phyloP scores from a whole-genome alignment of 2,888 invertebrate genomes.

The Disparrhopalites patrizii region DNA sequence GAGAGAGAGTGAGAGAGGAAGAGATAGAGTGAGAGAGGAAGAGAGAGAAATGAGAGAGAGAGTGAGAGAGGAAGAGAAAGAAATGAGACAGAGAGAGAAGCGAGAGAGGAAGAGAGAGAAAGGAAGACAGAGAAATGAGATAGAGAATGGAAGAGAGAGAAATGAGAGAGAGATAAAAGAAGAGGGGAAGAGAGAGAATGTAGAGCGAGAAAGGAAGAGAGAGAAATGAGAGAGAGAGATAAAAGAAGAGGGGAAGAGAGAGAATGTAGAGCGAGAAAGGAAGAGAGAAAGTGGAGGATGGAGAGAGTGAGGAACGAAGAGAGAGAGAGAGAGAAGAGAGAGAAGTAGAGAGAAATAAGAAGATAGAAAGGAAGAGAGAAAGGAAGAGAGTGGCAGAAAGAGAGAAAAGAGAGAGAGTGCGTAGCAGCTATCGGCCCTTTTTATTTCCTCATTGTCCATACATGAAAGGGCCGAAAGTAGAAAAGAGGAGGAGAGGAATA shows the following conservation, averaged over 20 bases:
- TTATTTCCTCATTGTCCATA: too few relatives aligned
- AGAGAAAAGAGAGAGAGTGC: too few relatives aligned
- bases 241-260: neutral
- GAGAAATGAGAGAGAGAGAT: constrained; percentile 6
- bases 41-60: neutral
- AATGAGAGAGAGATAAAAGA: neutral
- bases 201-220: neutral
- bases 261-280: too few relatives aligned
- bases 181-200: constrained; percentile 5
- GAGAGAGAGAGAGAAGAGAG: neutral
- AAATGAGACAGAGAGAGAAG: neutral
- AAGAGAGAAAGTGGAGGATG: too few relatives aligned
- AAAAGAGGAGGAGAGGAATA: too few relatives aligned
- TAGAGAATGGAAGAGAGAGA: neutral
- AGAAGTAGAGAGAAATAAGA: too few relatives aligned
- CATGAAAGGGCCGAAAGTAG: too few relatives aligned
- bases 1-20: too few relatives aligned
- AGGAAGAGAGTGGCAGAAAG: too few relatives aligned
- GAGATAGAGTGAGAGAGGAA: neutral
- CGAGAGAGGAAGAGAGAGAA: neutral
- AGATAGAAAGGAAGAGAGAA: too few relatives aligned
- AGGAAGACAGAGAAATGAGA: neutral
- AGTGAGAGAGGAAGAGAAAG: neutral
- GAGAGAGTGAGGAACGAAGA: neutral
- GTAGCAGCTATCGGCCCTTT: too few relatives aligned